Conservation (phyloP, 2,113 vertebrate genomes). For the Aptenodytes forsteri region DNA sequence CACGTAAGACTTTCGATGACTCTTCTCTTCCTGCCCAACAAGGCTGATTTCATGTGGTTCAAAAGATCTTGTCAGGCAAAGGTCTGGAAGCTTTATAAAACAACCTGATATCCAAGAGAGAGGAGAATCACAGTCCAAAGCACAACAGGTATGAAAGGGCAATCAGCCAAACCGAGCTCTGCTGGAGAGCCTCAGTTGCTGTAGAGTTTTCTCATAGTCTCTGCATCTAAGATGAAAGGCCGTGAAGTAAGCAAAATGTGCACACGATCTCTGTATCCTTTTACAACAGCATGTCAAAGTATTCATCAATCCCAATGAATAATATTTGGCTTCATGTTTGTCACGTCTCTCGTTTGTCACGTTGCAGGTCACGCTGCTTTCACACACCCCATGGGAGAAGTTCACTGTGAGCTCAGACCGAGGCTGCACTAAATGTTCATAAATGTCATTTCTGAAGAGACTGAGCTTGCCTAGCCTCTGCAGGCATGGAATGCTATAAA, state of each 20-base stretch:
- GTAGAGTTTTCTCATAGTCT: not conserved
- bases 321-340: not conserved
- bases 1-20: not conserved
- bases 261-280: not conserved
- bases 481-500: constrained; percentile 1
- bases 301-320: not conserved
- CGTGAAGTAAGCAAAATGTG: not conserved
- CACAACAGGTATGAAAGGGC: not conserved
- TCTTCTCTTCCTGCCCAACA: not conserved
- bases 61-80: not conserved
- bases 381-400: not conserved
- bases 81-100: not conserved
- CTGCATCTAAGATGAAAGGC: not conserved
- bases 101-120: not conserved
- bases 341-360: not conserved
- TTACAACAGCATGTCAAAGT: not conserved
- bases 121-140: not conserved
- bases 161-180: not conserved
- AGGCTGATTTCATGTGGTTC: not conserved
- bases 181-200: not conserved
- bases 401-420: not conserved
- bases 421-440: not conserved
- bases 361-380: not conserved
- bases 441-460: not conserved
- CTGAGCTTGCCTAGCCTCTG: not conserved